These are phyloP conservation scores for Drosophila murphyi DNA, from an alignment of 1,140 invertebrate genomes.

Conservation along the genomic window DNA sequence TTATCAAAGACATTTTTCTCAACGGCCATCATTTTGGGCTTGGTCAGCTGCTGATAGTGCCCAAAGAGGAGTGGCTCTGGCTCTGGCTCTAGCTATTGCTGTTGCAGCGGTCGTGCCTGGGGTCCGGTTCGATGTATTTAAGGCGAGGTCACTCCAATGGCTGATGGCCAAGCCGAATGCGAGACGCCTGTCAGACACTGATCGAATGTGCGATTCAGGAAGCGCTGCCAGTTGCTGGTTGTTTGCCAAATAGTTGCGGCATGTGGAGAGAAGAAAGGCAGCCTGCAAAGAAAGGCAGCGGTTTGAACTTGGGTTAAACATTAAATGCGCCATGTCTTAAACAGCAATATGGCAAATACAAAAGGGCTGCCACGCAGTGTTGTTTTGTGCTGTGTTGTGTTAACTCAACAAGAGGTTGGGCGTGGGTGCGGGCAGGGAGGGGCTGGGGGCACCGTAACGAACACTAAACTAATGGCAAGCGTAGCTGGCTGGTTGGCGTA, in stretches of 20 bases:
- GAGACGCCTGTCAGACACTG: conserved; percentile 50
- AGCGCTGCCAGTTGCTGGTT: conserved; percentile 47
- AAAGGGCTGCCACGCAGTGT: conserved; percentile 9
- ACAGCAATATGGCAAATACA: conserved; percentile 21
- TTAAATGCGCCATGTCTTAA: conserved; percentile 18
- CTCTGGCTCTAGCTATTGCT: not conserved
- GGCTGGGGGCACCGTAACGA: conserved; percentile 44
- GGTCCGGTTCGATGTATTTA: conserved; percentile 45
- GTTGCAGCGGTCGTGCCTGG: conserved; percentile 39
- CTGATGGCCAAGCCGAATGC: conserved; percentile 1
- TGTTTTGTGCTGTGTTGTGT: not conserved
- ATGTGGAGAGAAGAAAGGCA: not conserved
- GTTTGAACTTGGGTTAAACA: conserved; percentile 21
- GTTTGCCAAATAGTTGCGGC: conserved; percentile 48
- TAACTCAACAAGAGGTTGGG: not conserved
- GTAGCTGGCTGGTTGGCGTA: conserved; percentile 54
- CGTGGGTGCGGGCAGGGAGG: conserved; percentile 26
- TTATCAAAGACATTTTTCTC: conserved; percentile 78
- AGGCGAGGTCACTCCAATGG: conserved; percentile 61
- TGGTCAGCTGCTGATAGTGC: conserved; percentile 60
- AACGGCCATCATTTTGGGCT: conserved; percentile 58
- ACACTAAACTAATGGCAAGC: conserved; percentile 73
- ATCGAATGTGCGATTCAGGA: conserved; percentile 76
- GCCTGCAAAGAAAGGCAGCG: conserved; percentile 20
- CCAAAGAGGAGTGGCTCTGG: conserved; percentile 25